Evolutionary conservation across 2,888 invertebrate species (phyloP).

Genomic region (Apodemia hepburni): DNA sequence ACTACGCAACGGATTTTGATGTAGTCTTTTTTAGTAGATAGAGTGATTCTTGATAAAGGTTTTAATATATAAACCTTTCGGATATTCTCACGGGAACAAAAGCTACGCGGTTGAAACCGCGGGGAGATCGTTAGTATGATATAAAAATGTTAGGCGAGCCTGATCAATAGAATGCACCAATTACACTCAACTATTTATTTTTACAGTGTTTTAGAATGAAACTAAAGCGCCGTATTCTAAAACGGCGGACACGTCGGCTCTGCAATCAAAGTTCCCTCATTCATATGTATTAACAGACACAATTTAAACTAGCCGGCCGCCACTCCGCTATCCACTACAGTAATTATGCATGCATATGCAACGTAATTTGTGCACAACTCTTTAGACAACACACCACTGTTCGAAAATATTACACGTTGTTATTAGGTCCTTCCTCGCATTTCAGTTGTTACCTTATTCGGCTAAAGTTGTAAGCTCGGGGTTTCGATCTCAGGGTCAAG

Average conservation of each 20-base stretch:
- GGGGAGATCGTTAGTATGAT: too few relatives aligned
- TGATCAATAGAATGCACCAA: too few relatives aligned
- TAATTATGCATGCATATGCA: constrained; percentile 19
- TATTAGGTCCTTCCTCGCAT: not conserved
- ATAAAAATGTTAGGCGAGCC: too few relatives aligned
- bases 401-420: not conserved
- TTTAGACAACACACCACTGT: not conserved
- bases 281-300: constrained; percentile 45
- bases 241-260: constrained; percentile 15
- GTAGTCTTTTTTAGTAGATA: too few relatives aligned
- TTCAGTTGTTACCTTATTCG: not conserved
- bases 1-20: too few relatives aligned
- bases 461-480: not conserved
- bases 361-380: not conserved
- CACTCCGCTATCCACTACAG: constrained; percentile 11
- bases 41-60: too few relatives aligned
- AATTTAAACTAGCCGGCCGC: constrained; percentile 27
- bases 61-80: too few relatives aligned
- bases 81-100: too few relatives aligned
- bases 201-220: not conserved
- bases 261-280: constrained; percentile 51
- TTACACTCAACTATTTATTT: not conserved
- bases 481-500: too few relatives aligned
- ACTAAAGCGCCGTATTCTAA: not conserved
- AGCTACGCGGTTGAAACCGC: too few relatives aligned